These are phyloP conservation scores for Diaperis boleti DNA, from an alignment of 2,888 invertebrate genomes.

Conservation along the genomic window DNA sequence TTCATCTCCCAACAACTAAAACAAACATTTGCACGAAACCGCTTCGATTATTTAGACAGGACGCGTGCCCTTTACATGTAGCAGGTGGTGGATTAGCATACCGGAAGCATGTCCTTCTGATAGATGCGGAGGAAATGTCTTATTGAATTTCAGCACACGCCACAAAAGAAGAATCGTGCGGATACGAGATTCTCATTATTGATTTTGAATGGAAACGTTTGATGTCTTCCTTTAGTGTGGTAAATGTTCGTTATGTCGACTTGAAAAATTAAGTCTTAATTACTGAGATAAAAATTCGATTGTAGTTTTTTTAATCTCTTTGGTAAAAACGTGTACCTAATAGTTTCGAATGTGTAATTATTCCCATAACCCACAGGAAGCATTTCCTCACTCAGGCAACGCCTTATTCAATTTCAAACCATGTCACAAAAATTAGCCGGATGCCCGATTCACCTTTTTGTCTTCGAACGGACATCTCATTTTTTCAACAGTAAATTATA, in stretches of 20 bases:
- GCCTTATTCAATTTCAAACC: conserved; percentile 53
- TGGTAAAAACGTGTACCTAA: too few relatives aligned
- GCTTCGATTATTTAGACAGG: conserved; percentile 20
- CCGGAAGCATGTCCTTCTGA: conserved; percentile 46
- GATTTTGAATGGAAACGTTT: background rate
- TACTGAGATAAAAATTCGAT: too few relatives aligned
- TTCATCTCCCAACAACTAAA: background rate
- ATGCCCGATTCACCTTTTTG: conserved; percentile 6
- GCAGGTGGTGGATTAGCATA: conserved; percentile 27
- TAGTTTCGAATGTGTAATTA: too few relatives aligned
- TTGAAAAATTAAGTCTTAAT: too few relatives aligned
- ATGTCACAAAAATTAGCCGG: conserved; percentile 40
- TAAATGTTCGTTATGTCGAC: too few relatives aligned
- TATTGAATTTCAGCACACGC: conserved; percentile 55
- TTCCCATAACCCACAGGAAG: conserved; percentile 45
- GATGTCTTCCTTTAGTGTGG: too few relatives aligned
- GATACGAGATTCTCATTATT: conserved; percentile 8
- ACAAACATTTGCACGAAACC: conserved; percentile 31
- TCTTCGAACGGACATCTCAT: background rate
- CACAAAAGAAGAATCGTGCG: conserved; percentile 19
- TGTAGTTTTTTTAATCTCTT: too few relatives aligned
- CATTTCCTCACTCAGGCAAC: conserved; percentile 48
- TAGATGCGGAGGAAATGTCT: conserved; percentile 47
- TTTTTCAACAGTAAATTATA: conserved; percentile 10
- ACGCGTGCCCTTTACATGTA: conserved; percentile 41